Evolutionary conservation across 2,113 vertebrate genomes (phyloP), one percentile per base, ranked within the genome.

Genomic region (Anolis carolinensis): DNA sequence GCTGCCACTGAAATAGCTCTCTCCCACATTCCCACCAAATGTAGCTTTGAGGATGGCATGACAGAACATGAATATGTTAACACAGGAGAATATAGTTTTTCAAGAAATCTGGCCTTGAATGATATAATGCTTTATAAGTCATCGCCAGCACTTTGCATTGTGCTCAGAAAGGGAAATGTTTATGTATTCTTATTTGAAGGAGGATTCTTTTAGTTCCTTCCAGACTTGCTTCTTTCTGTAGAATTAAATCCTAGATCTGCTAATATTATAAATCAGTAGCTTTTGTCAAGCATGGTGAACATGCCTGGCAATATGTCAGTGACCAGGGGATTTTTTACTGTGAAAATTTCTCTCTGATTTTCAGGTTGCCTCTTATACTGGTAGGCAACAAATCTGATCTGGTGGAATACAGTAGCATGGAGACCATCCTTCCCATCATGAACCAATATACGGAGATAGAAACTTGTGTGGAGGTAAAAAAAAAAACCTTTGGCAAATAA

Each of bases 321-420:
- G 52, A 81, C 23, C 34, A 59, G 2, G 7, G 25, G 25, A 20
- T 88, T 27, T 80, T 82, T 30, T 0, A 74, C n/a, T 83, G 14
- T 55, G 25, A 52, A 63, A 80, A 39, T 21, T 39, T 52, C 6
- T 73, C 50, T n/a, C 70, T 79, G 89, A 87, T 65, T 92, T 96
- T 87, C 94, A 99, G 98, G 94, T 96, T 99, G 62, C 99, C 98
- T 67, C 93, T 99, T 90, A 99, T 99, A 95, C 93, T 99, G 88
- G 99, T 99, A 91, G 98, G 98, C 79, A 99, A 99, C 95, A 99
- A 99, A 91, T 99, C 98, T 2, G 99, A 99, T 95, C 95, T 99
- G 89, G 98, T 99, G 93, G 99, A 99, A 86, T 98, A 99, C 89
- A 99, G 99, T 95, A 99, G 98, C 93, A 99, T 99, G 99, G 99